Evolutionary conservation across 2,113 vertebrate species (phyloP).

Genomic region (Speoplatyrhinus poulsoni): DNA sequence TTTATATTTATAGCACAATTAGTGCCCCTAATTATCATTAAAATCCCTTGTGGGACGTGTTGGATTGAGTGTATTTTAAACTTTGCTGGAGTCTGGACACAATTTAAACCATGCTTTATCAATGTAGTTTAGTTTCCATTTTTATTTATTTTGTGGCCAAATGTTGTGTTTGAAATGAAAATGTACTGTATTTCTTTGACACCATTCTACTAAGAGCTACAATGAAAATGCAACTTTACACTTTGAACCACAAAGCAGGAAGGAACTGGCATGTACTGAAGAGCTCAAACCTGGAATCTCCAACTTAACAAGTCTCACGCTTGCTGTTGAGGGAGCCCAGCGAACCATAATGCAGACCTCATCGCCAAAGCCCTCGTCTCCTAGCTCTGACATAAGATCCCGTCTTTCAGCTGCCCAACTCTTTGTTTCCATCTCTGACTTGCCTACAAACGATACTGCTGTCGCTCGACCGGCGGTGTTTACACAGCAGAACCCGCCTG

Average conservation of each 20-base stretch:
- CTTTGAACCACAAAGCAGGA: not conserved
- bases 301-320: constrained; percentile 10
- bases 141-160: too few species aligned
- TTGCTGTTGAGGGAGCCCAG: constrained; percentile 21
- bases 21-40: too few species aligned
- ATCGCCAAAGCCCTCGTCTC: constrained; percentile 6
- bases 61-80: too few species aligned
- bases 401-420: constrained; percentile 46
- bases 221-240: not conserved
- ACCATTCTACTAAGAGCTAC: too few species aligned
- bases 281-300: not conserved
- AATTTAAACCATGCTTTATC: too few species aligned
- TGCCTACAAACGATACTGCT: constrained; percentile 22
- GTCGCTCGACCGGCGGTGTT: constrained; percentile 35
- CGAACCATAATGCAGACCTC: constrained; percentile 33
- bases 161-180: too few species aligned
- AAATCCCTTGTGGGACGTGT: too few species aligned
- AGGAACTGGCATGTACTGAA: not conserved
- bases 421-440: constrained; percentile 45
- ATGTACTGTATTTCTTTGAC: too few species aligned
- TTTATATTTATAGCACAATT: too few species aligned
- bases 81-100: too few species aligned
- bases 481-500: constrained; percentile 49
- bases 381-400: constrained; percentile 38
- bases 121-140: too few species aligned